Evolutionary conservation across 2,888 invertebrate genomes (phyloP).

Genomic region (Mayetiola destructor): DNA sequence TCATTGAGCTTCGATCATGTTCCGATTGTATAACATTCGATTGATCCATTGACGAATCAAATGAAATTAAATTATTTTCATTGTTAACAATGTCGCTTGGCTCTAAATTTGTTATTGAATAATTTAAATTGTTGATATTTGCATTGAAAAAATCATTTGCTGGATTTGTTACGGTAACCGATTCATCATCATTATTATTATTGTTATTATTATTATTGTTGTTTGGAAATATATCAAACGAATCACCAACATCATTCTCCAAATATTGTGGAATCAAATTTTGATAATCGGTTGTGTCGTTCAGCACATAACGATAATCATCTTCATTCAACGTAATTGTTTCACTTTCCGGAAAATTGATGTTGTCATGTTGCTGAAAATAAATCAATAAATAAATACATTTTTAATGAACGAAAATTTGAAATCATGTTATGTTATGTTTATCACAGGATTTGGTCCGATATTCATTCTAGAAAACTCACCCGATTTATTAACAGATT

Average conservation of each 20-base stretch:
- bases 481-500: slow-evolving; percentile 34
- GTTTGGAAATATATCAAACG: neutral
- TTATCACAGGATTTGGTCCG: too few relatives aligned
- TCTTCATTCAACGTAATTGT: neutral
- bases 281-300: neutral
- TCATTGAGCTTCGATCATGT: too few relatives aligned
- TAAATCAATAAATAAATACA: neutral
- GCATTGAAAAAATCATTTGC: too few relatives aligned
- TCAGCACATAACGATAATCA: neutral
- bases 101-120: too few relatives aligned
- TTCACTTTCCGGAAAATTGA: neutral
- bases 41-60: neutral
- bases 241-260: slow-evolving; percentile 9
- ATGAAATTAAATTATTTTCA: neutral
- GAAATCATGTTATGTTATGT: neutral
- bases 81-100: neutral
- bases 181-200: neutral
- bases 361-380: slow-evolving; percentile 1
- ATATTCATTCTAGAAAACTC: too few relatives aligned
- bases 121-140: too few relatives aligned
- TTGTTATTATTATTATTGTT: neutral
- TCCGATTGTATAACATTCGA: neutral
- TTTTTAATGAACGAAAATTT: neutral
- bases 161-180: too few relatives aligned
- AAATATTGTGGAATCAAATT: slow-evolving; percentile 11